Percentiles rank a stretch among this genome's conserved stretches.
Evolutionary conservation across 2,888 invertebrate genomes (phyloP).

Genomic region (Nowickia ferox): DNA sequence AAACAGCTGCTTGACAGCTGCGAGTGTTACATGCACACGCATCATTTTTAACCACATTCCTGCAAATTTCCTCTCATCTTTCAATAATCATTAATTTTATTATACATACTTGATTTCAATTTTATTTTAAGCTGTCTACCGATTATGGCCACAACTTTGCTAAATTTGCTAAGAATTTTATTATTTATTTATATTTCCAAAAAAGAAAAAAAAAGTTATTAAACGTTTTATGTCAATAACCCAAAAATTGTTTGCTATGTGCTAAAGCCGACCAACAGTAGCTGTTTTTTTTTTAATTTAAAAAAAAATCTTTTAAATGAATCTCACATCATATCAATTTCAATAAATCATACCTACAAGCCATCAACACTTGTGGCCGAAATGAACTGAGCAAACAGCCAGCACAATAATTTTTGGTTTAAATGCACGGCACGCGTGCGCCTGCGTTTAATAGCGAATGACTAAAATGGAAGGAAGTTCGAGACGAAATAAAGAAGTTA

Average conservation of each 20-base stretch:
- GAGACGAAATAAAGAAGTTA: conserved; percentile 56
- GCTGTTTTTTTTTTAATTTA: conserved; percentile 18
- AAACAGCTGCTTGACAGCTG: conserved; percentile 24
- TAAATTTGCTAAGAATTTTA: conserved; percentile 59
- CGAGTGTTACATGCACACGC: neutral
- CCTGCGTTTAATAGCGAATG: conserved; percentile 63
- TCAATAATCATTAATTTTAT: conserved; percentile 33
- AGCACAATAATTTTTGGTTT: conserved; percentile 47
- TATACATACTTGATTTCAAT: conserved; percentile 11
- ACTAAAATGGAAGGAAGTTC: conserved; percentile 70
- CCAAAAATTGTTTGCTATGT: conserved; percentile 23
- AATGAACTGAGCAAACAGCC: conserved; percentile 4
- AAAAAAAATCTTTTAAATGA: conserved; percentile 27
- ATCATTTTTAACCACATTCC: conserved; percentile 7
- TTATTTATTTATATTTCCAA: conserved; percentile 42
- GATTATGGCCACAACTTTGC: conserved; percentile 51
- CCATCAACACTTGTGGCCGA: conserved; percentile 59
- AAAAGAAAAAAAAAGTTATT: neutral
- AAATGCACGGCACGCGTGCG: conserved; percentile 74
- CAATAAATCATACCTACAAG: conserved; percentile 67
- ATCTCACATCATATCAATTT: conserved; percentile 68
- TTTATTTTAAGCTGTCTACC: conserved; percentile 17
- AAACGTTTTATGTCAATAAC: conserved; percentile 56
- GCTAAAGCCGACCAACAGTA: neutral
- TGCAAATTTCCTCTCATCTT: conserved; percentile 24